Base-by-base conservation (phyloP, 2,113 vertebrate genomes). In the Leucopsar rothschildi region DNA sequence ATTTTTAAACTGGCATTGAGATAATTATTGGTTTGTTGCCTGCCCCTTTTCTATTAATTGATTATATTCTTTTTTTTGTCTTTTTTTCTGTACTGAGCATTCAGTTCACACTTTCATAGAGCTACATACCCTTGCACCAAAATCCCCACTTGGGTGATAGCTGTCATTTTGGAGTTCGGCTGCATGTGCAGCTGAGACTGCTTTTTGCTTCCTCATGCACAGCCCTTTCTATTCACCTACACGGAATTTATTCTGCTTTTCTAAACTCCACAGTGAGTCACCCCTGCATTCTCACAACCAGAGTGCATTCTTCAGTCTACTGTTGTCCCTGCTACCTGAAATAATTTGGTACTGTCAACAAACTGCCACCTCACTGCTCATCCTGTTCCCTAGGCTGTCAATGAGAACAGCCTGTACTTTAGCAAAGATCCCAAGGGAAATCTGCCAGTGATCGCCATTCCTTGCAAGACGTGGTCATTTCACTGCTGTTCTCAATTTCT, bases 311-410 rank as follows among this genome's bases (percentile, higher is more conserved):
- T 80, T 93, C 71, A 81, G 49, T 24, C 33, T 92, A 44, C 60
- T 55, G 55, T 59, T 63, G 35, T 69, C 76, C 55, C 59, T 86
- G 55, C n/a, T 86, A 83, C 68, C 45, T 66, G 71, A 73, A 86
- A 69, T 80, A 66, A 95, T 66, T 86, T 47, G 59, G 79, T 66
- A 50, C 29, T 88, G 71, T 90, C 76, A 96, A 89, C 19, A 37
- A 83, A 88, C 76, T 63, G 90, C 88, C 55, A 90, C 79, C 66
- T 96, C 92, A 57, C 78, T 69, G 66, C 68, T 95, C 71, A 73
- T 73, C 59, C 82, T 82, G 50, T 37, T 86, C 64, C 71, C 63
- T 39, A 73, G 42, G 42, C 47, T 80, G 71, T 37, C 3, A 5
- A 66, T 24, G 39, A 1, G 8, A 93, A 90, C 42, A 86, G 75